Percentiles rank a stretch among this genome's conserved stretches.
Evolutionary conservation across 2,797 vertebrate genomes (phyloP).

Genomic region (Sebastes goodei): DNA sequence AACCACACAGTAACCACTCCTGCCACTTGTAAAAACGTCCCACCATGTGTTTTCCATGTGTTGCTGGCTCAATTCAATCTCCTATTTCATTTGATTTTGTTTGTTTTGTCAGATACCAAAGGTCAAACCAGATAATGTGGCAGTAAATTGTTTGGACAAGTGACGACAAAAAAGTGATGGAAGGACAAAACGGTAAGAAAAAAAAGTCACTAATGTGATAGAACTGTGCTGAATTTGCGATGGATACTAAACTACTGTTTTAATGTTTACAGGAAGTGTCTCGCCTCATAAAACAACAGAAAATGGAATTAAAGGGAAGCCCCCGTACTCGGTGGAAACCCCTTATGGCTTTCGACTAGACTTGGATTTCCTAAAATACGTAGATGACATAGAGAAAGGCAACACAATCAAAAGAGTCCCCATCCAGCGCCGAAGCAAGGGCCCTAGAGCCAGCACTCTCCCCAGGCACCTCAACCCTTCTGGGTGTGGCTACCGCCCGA

Average conservation of each 20-base stretch:
- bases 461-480: conserved; percentile 92
- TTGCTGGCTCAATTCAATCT: background rate
- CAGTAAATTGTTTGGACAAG: conserved; percentile 22
- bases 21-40: conserved; percentile 26
- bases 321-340: conserved; percentile 93
- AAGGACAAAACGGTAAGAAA: conserved; percentile 74
- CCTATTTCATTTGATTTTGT: background rate
- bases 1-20: conserved; percentile 28
- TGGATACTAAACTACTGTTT: background rate
- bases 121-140: conserved; percentile 50
- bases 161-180: conserved; percentile 63
- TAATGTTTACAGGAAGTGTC: conserved; percentile 77
- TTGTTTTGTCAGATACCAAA: conserved; percentile 33
- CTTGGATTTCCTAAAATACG: conserved; percentile 97
- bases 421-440: conserved; percentile 89
- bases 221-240: background rate
- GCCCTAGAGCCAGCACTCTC: conserved; percentile 88
- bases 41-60: background rate
- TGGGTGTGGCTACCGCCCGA: conserved; percentile 74
- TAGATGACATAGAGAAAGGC: conserved; percentile 99
- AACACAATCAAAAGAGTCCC: conserved; percentile 93
- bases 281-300: conserved; percentile 71
- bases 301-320: conserved; percentile 84
- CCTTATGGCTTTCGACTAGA: conserved; percentile 96
- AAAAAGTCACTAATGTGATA: background rate